These are phyloP conservation scores for Taphrorychus bicolor DNA, from an alignment of 2,888 invertebrate genomes.

Conservation along the genomic window DNA sequence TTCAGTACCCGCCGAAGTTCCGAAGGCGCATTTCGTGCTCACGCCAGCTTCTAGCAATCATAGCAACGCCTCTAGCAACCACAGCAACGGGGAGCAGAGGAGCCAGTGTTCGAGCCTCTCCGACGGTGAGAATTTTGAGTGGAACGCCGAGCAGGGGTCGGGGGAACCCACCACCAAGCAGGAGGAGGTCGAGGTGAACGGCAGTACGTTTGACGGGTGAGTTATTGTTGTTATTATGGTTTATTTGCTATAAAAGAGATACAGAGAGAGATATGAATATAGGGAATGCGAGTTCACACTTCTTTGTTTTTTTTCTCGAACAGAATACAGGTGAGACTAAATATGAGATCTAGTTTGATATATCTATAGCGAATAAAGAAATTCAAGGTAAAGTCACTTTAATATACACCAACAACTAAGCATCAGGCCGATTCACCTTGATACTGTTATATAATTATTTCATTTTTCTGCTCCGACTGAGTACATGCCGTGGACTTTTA, in stretches of 20 bases:
- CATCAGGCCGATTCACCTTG: slow-evolving; percentile 17
- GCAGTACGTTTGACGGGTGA: slow-evolving; percentile 15
- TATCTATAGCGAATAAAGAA: background rate
- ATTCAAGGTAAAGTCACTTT: slow-evolving; percentile 2
- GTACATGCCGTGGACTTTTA: background rate
- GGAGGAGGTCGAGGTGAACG: background rate
- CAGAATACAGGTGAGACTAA: too few species aligned
- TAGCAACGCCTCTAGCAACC: slow-evolving; percentile 26
- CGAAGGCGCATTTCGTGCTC: slow-evolving; percentile 35
- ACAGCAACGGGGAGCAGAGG: slow-evolving; percentile 47
- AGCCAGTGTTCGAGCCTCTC: slow-evolving; percentile 69
- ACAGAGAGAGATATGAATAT: too few species aligned
- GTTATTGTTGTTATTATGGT: too few species aligned
- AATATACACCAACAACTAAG: background rate
- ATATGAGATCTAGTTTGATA: too few species aligned
- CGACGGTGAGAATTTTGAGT: slow-evolving; percentile 83
- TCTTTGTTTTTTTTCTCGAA: too few species aligned
- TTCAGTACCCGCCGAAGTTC: slow-evolving; percentile 5
- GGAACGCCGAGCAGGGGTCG: slow-evolving; percentile 69
- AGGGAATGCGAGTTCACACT: too few species aligned
- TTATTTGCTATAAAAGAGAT: too few species aligned
- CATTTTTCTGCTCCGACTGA: background rate
- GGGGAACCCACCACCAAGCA: background rate
- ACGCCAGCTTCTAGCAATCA: slow-evolving; percentile 31
- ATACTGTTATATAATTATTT: slow-evolving; percentile 25